Evolutionary conservation across 2,797 vertebrate genomes (phyloP).

Genomic region (Chiloscyllium punctatum): DNA sequence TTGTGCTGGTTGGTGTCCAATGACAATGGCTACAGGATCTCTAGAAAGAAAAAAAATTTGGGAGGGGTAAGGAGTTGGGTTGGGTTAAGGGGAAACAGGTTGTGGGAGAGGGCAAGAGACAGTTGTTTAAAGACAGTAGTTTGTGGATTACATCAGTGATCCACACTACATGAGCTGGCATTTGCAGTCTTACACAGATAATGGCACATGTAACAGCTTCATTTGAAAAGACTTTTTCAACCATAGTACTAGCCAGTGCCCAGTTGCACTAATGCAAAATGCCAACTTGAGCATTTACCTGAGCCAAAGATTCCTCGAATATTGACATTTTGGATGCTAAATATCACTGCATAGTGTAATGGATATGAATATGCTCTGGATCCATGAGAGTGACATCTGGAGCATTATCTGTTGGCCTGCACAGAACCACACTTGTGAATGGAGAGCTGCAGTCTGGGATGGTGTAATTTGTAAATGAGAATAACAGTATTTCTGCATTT

Average conservation of each 20-base stretch:
- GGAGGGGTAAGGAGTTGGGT: neutral
- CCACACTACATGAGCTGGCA: neutral
- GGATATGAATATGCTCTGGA: neutral
- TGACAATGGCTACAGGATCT: neutral
- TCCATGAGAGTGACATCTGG: neutral
- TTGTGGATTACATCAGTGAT: neutral
- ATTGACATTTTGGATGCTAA: neutral
- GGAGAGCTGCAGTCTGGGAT: neutral
- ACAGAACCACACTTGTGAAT: neutral
- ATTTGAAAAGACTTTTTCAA: neutral
- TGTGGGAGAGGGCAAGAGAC: neutral
- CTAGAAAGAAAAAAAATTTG: neutral
- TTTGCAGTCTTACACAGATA: neutral
- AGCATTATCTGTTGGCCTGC: neutral
- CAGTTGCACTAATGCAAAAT: neutral
- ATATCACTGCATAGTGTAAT: neutral
- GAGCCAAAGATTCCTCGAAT: neutral
- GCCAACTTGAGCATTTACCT: neutral
- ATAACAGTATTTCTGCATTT: neutral
- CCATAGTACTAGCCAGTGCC: neutral
- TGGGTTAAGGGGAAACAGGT: too few relatives aligned
- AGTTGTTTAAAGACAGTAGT: neutral
- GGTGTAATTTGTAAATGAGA: neutral
- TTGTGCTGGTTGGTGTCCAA: neutral
- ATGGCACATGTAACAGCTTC: neutral